Percentiles rank a stretch among this genome's conserved stretches.
Evolutionary conservation across 2,797 vertebrate species (phyloP).

Genomic region (Arctocebus calabarensis): DNA sequence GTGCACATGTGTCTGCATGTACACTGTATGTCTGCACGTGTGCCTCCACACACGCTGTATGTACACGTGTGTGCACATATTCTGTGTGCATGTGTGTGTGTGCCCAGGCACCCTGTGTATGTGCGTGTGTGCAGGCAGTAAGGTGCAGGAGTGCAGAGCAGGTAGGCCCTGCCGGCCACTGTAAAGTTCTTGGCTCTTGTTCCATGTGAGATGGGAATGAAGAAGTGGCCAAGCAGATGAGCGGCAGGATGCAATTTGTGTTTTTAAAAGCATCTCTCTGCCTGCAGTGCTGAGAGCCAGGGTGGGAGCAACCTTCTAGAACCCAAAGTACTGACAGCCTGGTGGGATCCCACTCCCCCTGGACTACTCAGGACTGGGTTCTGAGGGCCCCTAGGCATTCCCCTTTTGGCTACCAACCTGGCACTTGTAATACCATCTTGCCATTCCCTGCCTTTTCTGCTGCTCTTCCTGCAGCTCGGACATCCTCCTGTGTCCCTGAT

Average conservation of each 20-base stretch:
- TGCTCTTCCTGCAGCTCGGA: not conserved
- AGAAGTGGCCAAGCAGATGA: not conserved
- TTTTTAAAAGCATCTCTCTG: not conserved
- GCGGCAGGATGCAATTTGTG: not conserved
- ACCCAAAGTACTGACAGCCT: not conserved
- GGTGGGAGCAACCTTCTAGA: not conserved
- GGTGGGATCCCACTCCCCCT: not conserved
- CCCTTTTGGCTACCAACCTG: fast-evolving
- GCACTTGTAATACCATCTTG: not conserved
- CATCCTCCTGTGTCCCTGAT: not conserved
- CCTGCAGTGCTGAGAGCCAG: not conserved
- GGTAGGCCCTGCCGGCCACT: not conserved
- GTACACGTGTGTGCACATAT: too few species aligned
- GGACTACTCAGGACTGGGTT: not conserved
- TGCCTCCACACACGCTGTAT: too few species aligned
- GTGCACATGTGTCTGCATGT: too few species aligned
- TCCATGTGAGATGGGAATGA: not conserved
- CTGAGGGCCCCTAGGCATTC: not conserved
- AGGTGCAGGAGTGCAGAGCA: too few species aligned
- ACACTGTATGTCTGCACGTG: not conserved
- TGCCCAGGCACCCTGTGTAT: too few species aligned
- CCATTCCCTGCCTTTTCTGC: not conserved
- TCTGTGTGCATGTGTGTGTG: not conserved
- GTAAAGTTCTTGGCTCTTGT: not conserved
- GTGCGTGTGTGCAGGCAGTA: not conserved